phyloP scores from a whole-genome alignment of 2,888 invertebrate species.

The Eupeodes luniger region DNA sequence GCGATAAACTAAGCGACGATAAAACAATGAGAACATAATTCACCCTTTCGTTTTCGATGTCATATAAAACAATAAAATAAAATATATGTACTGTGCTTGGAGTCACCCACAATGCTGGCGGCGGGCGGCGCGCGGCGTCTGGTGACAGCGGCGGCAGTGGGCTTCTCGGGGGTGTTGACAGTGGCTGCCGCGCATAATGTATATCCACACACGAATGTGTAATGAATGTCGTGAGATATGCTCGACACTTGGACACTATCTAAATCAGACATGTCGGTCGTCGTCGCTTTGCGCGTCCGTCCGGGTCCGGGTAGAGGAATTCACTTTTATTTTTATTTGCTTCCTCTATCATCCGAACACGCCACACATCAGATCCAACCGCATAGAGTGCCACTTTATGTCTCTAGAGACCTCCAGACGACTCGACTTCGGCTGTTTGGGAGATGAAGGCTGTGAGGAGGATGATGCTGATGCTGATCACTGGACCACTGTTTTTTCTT shows the following conservation, averaged over 20 bases:
- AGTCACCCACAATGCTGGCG: slow-evolving; percentile 51
- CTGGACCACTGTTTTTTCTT: slow-evolving; percentile 23
- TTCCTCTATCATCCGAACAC: slow-evolving; percentile 22
- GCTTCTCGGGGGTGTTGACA: background rate
- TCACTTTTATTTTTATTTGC: slow-evolving; percentile 47
- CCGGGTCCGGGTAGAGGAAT: slow-evolving; percentile 50
- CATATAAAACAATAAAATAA: slow-evolving; percentile 7
- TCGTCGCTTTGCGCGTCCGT: background rate
- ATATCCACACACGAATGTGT: slow-evolving; percentile 48
- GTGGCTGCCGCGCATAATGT: background rate
- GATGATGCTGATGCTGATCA: slow-evolving; percentile 1
- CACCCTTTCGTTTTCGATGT: slow-evolving; percentile 55
- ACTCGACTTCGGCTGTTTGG: slow-evolving; percentile 1
- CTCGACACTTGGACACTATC: slow-evolving; percentile 54
- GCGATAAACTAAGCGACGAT: slow-evolving; percentile 11
- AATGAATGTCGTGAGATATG: slow-evolving; percentile 75
- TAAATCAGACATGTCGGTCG: slow-evolving; percentile 58
- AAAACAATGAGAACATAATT: slow-evolving; percentile 70
- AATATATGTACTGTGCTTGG: background rate
- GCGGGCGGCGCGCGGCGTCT: too few relatives aligned
- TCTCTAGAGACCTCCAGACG: slow-evolving; percentile 45
- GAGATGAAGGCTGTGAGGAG: background rate
- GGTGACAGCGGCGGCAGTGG: too few relatives aligned
- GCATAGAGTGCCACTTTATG: slow-evolving; percentile 9
- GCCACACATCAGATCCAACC: background rate